These are phyloP conservation scores for Tethea ocularis DNA, from an alignment of 2,888 invertebrate species.

Conservation along the genomic window DNA sequence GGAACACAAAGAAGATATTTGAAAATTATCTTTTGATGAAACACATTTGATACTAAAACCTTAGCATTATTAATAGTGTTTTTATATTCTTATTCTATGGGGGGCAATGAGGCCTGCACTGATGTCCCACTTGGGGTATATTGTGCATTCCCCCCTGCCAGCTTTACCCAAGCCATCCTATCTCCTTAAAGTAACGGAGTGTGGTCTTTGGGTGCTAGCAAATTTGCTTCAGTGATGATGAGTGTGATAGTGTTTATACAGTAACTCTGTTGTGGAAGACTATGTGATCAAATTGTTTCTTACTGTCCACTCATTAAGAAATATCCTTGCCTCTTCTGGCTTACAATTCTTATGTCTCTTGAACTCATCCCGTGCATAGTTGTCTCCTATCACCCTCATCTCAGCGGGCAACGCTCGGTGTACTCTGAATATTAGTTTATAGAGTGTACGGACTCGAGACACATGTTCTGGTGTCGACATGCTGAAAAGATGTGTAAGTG, in stretches of 20 bases:
- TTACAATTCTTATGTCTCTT: slow-evolving; percentile 90
- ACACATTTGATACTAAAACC: too few relatives aligned
- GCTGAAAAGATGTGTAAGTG: slow-evolving; percentile 19
- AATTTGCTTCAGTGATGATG: too few relatives aligned
- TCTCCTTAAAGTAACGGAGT: too few relatives aligned
- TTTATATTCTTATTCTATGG: too few relatives aligned
- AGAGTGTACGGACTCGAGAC: slow-evolving; percentile 87
- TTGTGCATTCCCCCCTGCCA: too few relatives aligned
- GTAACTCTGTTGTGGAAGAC: background rate
- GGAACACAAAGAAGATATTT: slow-evolving; percentile 13
- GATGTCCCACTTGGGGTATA: too few relatives aligned
- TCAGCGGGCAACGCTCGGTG: slow-evolving; percentile 90
- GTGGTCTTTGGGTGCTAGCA: too few relatives aligned
- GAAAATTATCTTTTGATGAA: background rate
- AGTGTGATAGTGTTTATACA: too few relatives aligned
- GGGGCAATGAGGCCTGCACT: too few relatives aligned
- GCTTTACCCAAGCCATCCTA: too few relatives aligned
- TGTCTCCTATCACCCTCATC: slow-evolving; percentile 88
- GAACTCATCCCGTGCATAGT: slow-evolving; percentile 93
- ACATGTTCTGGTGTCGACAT: slow-evolving; percentile 75
- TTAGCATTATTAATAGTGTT: too few relatives aligned
- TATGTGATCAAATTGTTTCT: slow-evolving; percentile 37
- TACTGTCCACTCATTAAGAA: slow-evolving; percentile 96
- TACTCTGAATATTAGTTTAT: slow-evolving; percentile 90
- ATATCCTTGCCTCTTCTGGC: slow-evolving; percentile 87